phyloP scores from a whole-genome alignment of 2,113 vertebrate genomes.

The Chaenocephalus aceratus region DNA sequence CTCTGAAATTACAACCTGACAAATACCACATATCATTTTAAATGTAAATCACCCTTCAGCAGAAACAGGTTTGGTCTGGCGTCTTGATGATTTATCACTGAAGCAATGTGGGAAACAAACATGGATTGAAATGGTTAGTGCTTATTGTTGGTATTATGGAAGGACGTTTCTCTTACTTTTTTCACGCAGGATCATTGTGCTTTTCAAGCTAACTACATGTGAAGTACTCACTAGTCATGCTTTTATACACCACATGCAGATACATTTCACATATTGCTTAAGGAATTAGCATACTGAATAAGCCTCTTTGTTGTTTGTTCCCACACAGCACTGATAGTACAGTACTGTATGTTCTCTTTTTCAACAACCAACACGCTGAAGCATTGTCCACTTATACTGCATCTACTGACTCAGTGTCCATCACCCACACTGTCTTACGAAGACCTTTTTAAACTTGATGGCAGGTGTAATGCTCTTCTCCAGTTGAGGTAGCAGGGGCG shows the following conservation, averaged over 20 bases:
- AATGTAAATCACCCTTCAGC: conserved; percentile 16
- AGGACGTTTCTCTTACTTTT: not conserved
- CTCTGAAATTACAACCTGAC: not conserved
- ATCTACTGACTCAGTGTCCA: conserved; percentile 19
- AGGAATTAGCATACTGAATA: not conserved
- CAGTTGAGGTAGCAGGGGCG: conserved; percentile 14
- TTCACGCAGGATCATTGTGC: not conserved
- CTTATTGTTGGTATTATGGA: not conserved
- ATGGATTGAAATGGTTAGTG: not conserved
- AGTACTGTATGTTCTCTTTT: conserved; percentile 9
- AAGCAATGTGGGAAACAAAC: conserved; percentile 9
- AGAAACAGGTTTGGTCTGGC: not conserved
- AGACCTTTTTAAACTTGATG: conserved; percentile 13
- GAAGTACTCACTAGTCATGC: not conserved
- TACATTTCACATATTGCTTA: conserved; percentile 11
- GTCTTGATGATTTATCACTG: not conserved
- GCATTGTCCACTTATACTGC: conserved; percentile 4
- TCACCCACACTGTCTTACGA: conserved; percentile 22
- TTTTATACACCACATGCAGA: not conserved
- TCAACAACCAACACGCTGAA: not conserved
- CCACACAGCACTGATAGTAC: conserved; percentile 3
- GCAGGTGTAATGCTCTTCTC: conserved; percentile 26
- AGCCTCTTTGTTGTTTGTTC: conserved; percentile 8
- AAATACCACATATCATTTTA: conserved; percentile 26
- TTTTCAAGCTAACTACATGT: conserved; percentile 3